Evolutionary conservation across 2,113 vertebrate species (phyloP).

Genomic region (Fulica atra): DNA sequence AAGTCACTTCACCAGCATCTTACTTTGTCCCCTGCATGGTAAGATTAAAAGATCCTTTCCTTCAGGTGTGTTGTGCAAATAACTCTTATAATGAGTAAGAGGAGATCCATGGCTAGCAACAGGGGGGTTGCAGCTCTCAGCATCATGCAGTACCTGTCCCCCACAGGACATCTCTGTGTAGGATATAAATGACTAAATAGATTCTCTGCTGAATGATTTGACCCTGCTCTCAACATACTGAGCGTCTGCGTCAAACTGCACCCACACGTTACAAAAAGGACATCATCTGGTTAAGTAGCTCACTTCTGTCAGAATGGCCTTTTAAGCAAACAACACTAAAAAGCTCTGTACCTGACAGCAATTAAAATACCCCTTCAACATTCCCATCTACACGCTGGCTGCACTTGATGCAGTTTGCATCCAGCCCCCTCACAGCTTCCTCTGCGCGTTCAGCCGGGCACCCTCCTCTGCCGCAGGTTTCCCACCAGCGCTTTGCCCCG

Average conservation of each 20-base stretch:
- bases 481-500: background rate
- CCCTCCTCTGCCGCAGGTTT: rapidly evolving
- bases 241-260: background rate
- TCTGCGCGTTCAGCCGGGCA: background rate
- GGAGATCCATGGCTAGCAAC: background rate
- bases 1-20: background rate
- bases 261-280: background rate
- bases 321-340: background rate
- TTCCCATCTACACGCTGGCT: background rate
- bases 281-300: background rate
- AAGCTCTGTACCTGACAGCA: background rate
- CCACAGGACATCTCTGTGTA: background rate
- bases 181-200: background rate
- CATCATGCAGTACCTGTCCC: no score
- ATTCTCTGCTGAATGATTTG: background rate
- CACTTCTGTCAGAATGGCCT: background rate
- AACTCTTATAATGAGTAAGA: background rate
- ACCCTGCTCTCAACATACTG: background rate
- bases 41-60: background rate
- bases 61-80: background rate
- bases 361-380: background rate
- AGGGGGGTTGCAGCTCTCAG: no score
- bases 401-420: background rate
- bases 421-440: background rate
- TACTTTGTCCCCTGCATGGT: background rate